These are phyloP conservation scores for Mactra quadrangularis DNA, from an alignment of 1,140 invertebrate genomes.

Conservation along the genomic window DNA sequence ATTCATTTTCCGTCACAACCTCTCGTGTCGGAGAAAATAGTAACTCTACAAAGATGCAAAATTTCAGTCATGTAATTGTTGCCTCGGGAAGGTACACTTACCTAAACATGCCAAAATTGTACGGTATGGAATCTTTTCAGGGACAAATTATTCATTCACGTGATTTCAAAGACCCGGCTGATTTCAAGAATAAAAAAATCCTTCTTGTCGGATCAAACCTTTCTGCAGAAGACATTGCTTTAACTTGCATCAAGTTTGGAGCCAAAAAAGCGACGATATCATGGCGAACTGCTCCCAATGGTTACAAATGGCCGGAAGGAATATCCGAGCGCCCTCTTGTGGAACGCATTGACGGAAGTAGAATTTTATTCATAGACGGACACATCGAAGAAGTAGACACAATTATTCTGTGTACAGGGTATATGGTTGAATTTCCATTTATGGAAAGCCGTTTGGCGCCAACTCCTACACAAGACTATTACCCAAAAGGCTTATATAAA, in stretches of 20 bases:
- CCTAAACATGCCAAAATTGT: slow-evolving; percentile 23
- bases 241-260: slow-evolving; percentile 53
- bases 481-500: slow-evolving; percentile 51
- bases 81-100: slow-evolving; percentile 31
- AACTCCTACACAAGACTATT: not conserved
- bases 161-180: slow-evolving; percentile 47
- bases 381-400: slow-evolving; percentile 29
- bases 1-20: no score
- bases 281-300: slow-evolving; percentile 45
- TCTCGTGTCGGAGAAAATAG: no score
- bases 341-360: slow-evolving; percentile 31
- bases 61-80: slow-evolving; percentile 45
- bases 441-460: slow-evolving; percentile 35
- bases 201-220: slow-evolving; percentile 51
- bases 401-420: slow-evolving; percentile 56
- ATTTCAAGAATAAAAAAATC: slow-evolving; percentile 50
- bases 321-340: slow-evolving; percentile 48
- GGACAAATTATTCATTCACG: slow-evolving; percentile 57
- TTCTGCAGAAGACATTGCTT: slow-evolving; percentile 54
- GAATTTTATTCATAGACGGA: slow-evolving; percentile 53
- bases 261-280: slow-evolving; percentile 17
- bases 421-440: slow-evolving; percentile 45
- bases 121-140: slow-evolving; percentile 38
- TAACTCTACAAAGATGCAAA: not conserved
- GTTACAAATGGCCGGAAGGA: slow-evolving; percentile 39